Percentiles rank a stretch among this genome's conserved stretches.
These are phyloP conservation scores for Alviniconcha marisindica DNA, from an alignment of 1,140 invertebrate genomes.

Conservation along the genomic window DNA sequence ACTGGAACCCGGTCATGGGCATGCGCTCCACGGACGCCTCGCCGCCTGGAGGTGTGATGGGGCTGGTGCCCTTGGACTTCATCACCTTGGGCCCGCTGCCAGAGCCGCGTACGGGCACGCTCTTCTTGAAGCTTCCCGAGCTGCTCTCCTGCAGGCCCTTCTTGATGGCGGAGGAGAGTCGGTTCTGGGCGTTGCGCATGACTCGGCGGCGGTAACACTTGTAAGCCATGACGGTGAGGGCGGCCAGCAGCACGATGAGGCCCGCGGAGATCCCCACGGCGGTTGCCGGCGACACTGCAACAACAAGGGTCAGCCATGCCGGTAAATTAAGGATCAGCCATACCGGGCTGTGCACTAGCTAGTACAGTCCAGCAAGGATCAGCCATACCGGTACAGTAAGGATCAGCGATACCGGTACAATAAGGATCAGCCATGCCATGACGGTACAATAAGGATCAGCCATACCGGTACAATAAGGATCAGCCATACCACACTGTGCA, in stretches of 20 bases:
- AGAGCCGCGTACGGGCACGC: slow-evolving; percentile 47
- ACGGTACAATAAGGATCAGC: no score
- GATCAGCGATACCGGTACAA: not conserved
- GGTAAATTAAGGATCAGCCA: not conserved
- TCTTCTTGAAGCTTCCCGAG: slow-evolving; percentile 61
- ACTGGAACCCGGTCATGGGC: slow-evolving; percentile 56
- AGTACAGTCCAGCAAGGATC: not conserved
- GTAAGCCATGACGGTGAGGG: slow-evolving; percentile 63
- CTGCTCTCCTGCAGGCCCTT: slow-evolving; percentile 71
- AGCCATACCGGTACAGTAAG: not conserved
- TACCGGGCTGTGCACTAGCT: not conserved
- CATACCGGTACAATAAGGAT: no score
- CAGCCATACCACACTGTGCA: no score
- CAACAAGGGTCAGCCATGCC: slow-evolving; percentile 37
- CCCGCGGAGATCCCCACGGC: slow-evolving; percentile 66
- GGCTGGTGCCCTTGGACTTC: slow-evolving; percentile 69
- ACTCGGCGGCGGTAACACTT: slow-evolving; percentile 70
- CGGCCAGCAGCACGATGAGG: slow-evolving; percentile 59
- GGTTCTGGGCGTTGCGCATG: slow-evolving; percentile 65
- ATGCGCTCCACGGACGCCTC: slow-evolving; percentile 53
- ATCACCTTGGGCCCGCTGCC: slow-evolving; percentile 59
- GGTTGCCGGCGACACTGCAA: slow-evolving; percentile 63
- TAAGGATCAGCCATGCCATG: not conserved
- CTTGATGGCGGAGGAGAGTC: slow-evolving; percentile 73
- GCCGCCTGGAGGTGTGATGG: slow-evolving; percentile 61